A percentile compares a stretch with the other conserved stretches of the same genome.
These are phyloP conservation scores for Manis javanica DNA, from an alignment of 2,797 vertebrate species.

Conservation along the genomic window DNA sequence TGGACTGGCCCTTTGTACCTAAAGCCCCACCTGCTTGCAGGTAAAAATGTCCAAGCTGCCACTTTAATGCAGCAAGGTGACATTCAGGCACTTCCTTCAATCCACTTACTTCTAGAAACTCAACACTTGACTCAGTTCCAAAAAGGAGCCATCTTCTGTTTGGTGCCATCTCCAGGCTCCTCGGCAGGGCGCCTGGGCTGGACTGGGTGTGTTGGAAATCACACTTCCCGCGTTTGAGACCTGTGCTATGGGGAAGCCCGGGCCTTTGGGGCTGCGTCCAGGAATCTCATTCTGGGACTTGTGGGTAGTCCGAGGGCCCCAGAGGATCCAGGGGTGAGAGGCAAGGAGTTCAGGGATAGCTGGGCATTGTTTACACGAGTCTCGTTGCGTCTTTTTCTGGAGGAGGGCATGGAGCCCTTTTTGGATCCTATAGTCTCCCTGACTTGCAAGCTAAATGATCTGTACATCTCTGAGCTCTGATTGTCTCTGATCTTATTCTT, in stretches of 20 bases:
- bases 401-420: not conserved
- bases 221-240: rapidly evolving
- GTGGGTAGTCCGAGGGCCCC: not conserved
- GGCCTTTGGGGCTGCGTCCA: rapidly evolving
- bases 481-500: slow-evolving; percentile 21
- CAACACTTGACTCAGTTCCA: not conserved
- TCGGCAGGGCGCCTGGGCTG: rapidly evolving
- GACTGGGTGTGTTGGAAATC: not conserved
- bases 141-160: not conserved
- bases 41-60: not conserved
- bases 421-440: not conserved
- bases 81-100: rapidly evolving
- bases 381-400: not conserved
- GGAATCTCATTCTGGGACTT: not conserved
- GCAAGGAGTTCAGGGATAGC: not conserved
- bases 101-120: not conserved
- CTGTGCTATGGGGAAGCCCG: not conserved
- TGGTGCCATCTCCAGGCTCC: not conserved
- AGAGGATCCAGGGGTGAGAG: rapidly evolving
- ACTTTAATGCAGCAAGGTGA: not conserved
- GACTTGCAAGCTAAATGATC: not conserved
- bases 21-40: not conserved
- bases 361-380: not conserved
- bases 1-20: not conserved
- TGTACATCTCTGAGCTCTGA: not conserved